Evolutionary conservation across 2,797 vertebrate genomes (phyloP).

Genomic region (Tragelaphus oryx): DNA sequence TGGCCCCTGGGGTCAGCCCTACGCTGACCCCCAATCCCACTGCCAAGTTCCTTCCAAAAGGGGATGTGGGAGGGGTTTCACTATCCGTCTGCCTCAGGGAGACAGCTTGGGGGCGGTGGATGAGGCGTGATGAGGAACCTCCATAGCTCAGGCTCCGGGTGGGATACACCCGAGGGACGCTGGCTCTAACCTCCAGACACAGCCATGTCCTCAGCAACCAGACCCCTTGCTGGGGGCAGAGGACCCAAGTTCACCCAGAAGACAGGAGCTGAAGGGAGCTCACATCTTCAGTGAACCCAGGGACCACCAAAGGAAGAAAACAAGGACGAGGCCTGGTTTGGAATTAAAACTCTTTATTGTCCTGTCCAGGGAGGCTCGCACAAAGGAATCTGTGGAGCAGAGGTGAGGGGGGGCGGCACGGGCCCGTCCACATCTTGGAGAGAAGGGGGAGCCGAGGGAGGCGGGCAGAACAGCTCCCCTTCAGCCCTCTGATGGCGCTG

Average conservation of each 20-base stretch:
- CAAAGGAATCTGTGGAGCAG: background rate
- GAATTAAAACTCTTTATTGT: conserved; percentile 64
- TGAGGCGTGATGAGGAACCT: background rate
- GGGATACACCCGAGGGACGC: background rate
- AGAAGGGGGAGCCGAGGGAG: background rate
- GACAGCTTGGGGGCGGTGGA: background rate
- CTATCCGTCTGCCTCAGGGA: background rate
- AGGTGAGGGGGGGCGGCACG: background rate
- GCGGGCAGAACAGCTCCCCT: background rate
- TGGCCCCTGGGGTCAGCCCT: background rate
- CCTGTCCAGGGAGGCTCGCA: background rate
- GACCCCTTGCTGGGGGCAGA: background rate
- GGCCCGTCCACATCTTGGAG: background rate
- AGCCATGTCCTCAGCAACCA: background rate
- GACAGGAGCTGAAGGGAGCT: background rate
- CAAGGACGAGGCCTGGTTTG: background rate
- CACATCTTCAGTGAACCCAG: background rate
- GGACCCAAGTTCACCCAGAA: background rate
- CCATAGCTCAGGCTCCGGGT: background rate
- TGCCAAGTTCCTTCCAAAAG: background rate
- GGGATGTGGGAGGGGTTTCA: background rate
- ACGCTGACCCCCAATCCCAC: background rate
- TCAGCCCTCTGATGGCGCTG: background rate
- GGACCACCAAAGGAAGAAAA: background rate
- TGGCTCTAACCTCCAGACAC: background rate